Percentiles rank a stretch among this genome's conserved stretches.
Conservation (phyloP, 1,140 invertebrate species). For the Saccostrea glomerata region DNA sequence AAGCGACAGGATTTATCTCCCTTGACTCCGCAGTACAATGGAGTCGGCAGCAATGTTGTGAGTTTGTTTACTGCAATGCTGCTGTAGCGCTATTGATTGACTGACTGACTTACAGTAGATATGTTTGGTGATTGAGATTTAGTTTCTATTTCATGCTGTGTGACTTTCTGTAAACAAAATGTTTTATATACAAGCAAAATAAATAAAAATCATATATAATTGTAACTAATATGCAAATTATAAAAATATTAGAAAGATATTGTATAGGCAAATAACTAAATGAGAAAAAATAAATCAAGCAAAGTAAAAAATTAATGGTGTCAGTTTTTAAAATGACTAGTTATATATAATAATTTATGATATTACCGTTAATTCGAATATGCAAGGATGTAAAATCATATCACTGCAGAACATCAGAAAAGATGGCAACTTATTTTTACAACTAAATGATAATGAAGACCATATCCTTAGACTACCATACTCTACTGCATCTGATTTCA, state of each 20-base stretch:
- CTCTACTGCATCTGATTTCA: background rate
- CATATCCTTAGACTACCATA: background rate
- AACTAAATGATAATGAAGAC: background rate
- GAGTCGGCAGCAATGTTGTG: too few species aligned
- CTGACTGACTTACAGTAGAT: background rate
- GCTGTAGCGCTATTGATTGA: too few species aligned
- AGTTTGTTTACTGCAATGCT: too few species aligned
- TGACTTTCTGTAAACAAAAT: conserved; percentile 35
- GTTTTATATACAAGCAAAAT: background rate
- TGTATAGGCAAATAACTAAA: background rate
- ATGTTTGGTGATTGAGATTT: background rate
- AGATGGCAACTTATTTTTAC: background rate
- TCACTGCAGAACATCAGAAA: background rate
- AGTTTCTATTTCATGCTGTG: conserved; percentile 5
- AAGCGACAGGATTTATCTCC: background rate
- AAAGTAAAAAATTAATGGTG: background rate
- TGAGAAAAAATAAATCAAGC: background rate
- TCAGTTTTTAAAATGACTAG: background rate
- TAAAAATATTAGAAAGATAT: background rate
- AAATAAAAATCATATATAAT: background rate
- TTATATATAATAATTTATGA: background rate
- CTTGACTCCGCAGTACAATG: too few species aligned
- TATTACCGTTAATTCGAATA: background rate
- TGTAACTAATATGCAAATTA: background rate
- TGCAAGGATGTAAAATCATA: background rate